Evolutionary conservation across 2,888 invertebrate genomes (phyloP), one percentile per base, ranked within the genome.

Genomic region (Leptopilina syphax): DNA sequence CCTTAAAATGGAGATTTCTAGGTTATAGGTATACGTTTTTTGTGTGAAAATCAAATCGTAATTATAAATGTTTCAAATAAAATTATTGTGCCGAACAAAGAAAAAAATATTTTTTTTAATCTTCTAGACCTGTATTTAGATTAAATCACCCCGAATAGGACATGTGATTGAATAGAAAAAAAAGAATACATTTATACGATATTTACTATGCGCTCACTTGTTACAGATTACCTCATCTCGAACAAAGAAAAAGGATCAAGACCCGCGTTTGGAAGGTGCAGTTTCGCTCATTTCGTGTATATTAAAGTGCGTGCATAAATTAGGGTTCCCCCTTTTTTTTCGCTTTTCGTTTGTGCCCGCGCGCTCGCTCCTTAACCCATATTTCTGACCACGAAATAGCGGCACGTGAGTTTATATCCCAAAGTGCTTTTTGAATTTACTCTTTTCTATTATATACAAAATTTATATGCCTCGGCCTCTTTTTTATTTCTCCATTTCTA

Each of bases 401-500:
- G 57, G 57, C 73, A 73, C 73, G 73, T 73, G 73, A 73, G 54
- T 57, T 73, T 57, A 54, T 73, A 34, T 3, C 34, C 34, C 27
- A 27, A 57, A 57, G 54, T 73, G 54, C 73, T 73, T 67, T 77
- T 80, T 68, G 24, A 66, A 60, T 66, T 77, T 68, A 24, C 66
- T 47, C 78, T 66, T 63, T 70, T 9, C 50, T 50, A 50, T 50
- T 50, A 50, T 8, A 8, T 44, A 5, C 6, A 44, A 44, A 44
- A 44, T 44, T 44, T 34, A 34, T 34, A 34, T 34, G 1, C 0
- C 34, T 27, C 60, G 60, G 50, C 65, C 65, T 54, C 65, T 67
- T 63, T 81, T 77, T 79, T 76, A 67, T 82, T 70, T 79, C 80
- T 81, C 80, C 34, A 34, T 34, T 34, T 34, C 34, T 4, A 34